Conservation (phyloP, 2,797 vertebrate genomes). For the Myripristis murdjan region DNA sequence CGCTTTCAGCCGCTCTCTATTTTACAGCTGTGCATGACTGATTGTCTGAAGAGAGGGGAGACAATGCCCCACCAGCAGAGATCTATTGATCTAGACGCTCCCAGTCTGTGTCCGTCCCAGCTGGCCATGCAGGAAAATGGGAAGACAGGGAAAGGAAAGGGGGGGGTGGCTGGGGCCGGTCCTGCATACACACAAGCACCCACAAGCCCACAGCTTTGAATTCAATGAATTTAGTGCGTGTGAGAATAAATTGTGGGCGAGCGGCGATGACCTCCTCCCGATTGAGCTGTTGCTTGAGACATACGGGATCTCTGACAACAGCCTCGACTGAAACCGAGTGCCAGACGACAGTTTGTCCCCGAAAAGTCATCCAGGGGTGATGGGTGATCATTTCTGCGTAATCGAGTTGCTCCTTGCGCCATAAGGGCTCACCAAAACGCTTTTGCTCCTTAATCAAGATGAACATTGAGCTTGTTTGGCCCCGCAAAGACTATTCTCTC, state of each 20-base stretch:
- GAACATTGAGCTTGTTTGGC: slow-evolving; percentile 13
- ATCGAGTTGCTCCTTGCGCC: slow-evolving; percentile 43
- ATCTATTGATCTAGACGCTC: slow-evolving; percentile 73
- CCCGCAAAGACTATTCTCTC: slow-evolving; percentile 22
- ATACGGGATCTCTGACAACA: slow-evolving; percentile 13
- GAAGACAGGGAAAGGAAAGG: slow-evolving; percentile 13
- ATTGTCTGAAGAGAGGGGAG: slow-evolving; percentile 72
- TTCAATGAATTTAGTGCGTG: background rate
- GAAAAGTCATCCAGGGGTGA: slow-evolving; percentile 56
- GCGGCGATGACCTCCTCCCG: slow-evolving; percentile 15
- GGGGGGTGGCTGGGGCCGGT: slow-evolving; percentile 20
- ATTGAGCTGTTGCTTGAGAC: slow-evolving; percentile 14
- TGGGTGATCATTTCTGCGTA: slow-evolving; percentile 39
- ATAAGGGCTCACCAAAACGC: slow-evolving; percentile 32
- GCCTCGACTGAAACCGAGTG: slow-evolving; percentile 33
- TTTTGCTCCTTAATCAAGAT: slow-evolving; percentile 53
- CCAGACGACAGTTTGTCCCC: slow-evolving; percentile 8
- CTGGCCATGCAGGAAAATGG: slow-evolving; percentile 64
- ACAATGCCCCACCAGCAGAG: slow-evolving; percentile 76
- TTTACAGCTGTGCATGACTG: slow-evolving; percentile 86
- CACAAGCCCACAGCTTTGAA: slow-evolving; percentile 24
- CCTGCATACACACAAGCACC: slow-evolving; percentile 11
- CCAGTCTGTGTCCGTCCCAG: slow-evolving; percentile 71
- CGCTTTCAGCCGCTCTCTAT: slow-evolving; percentile 56
- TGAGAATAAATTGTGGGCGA: slow-evolving; percentile 30